Evolutionary conservation across 2,113 vertebrate genomes (phyloP), one percentile per base, ranked within the genome.

Genomic region (Bothrops jararaca): DNA sequence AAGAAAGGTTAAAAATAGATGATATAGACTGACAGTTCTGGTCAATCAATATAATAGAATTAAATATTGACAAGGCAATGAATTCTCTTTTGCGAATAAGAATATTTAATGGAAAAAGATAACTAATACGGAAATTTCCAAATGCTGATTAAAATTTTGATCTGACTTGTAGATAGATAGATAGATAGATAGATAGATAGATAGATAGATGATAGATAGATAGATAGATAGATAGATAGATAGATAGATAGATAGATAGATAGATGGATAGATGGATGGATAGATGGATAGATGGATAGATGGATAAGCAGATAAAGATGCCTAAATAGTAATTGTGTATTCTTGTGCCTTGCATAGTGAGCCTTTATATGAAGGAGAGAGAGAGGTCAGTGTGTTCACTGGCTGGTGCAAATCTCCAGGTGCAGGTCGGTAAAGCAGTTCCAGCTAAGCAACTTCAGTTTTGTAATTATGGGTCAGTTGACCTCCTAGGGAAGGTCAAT

Each of bases 401-500:
- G 48, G 54, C 85, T 89, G 69, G 69, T 56, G 29, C 53, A 93
- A 90, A 91, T 87, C 53, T 91, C 88, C 85, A 92, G 92, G 80
- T 92, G 52, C 23, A 48, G 92, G 80, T 50, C 45, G 3, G 89
- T 57, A 88, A 89, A 58, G 56, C 57, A 93, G 56, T 89, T 92
- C 89, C 57, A 60, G 54, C 69, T 39, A 92, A 69, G 88, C 89
- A 69, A 93, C 54, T 89, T 94, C 94, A 87, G 91, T 89, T 93
- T 54, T 93, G 88, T 93, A 92, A 94, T 93, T 94, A 93, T 92
- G 88, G 91, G 91, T 90, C 89, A 80, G 91, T 88, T 93, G 89
- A 92, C 90, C 91, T 88, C 90, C 48, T 86, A 50, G 60, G 69
- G 88, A 92, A 93, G 93, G 91, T 94, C 91, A 93, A 92, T 87